phyloP scores from a whole-genome alignment of 1,140 invertebrate genomes.

The Planococcus citri region DNA sequence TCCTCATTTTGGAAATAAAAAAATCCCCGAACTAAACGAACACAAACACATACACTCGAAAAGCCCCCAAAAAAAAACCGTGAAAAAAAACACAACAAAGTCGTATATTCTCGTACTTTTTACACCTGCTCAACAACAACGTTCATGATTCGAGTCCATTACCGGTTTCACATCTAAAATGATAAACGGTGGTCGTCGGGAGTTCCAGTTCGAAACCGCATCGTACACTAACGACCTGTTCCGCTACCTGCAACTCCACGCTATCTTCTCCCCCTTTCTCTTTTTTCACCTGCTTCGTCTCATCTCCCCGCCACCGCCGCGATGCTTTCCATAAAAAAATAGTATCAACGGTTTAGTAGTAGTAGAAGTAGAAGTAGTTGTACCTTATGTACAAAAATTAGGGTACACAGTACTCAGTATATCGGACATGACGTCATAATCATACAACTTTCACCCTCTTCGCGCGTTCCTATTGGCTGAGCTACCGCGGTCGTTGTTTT shows the following conservation, averaged over 20 bases:
- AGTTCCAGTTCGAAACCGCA: slow-evolving; percentile 15
- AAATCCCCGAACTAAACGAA: background rate
- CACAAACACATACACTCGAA: too few species aligned
- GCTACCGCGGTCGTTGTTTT: too few species aligned
- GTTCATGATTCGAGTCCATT: slow-evolving; percentile 11
- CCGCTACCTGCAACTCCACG: background rate
- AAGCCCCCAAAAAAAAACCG: background rate
- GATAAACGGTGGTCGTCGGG: slow-evolving; percentile 14
- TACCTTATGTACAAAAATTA: background rate
- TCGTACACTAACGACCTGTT: slow-evolving; percentile 19
- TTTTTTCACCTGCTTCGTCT: background rate
- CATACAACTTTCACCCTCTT: slow-evolving; percentile 14
- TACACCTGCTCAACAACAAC: slow-evolving; percentile 18
- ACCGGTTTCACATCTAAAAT: slow-evolving; percentile 13
- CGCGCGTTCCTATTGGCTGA: slow-evolving; percentile 1
- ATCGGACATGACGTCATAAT: slow-evolving; percentile 17
- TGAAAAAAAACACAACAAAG: background rate
- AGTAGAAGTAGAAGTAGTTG: background rate
- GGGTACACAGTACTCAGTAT: background rate
- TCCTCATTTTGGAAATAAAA: background rate
- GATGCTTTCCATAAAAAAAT: background rate
- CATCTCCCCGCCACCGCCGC: background rate
- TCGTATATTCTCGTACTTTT: background rate
- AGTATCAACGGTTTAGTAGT: background rate
- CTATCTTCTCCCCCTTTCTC: slow-evolving; percentile 11